A percentile compares a stretch with the other conserved stretches of the same genome.
These are phyloP conservation scores for Platygyra sinensis DNA, from an alignment of 64 coral and sea anemone species.

Conservation along the genomic window DNA sequence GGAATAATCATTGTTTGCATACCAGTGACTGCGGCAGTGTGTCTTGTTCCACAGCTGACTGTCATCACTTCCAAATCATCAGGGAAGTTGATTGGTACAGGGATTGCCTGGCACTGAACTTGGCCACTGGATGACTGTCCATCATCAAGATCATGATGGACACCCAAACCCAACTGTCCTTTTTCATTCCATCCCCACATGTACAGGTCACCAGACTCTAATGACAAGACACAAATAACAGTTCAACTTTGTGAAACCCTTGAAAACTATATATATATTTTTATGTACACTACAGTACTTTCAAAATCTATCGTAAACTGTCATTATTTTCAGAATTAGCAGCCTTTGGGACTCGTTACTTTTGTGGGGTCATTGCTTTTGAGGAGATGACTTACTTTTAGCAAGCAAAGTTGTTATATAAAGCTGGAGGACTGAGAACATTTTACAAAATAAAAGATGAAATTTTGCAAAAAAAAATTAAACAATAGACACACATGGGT, in stretches of 20 bases:
- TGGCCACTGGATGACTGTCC: slow-evolving; percentile 1
- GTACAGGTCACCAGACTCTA: slow-evolving; percentile 90
- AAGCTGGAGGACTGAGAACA: too few relatives aligned
- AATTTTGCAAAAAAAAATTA: too few relatives aligned
- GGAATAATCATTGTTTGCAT: neutral
- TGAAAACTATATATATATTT: neutral
- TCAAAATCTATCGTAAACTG: neutral
- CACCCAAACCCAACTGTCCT: slow-evolving; percentile 81
- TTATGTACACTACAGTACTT: too few relatives aligned
- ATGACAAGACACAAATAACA: neutral
- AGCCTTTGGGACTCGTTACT: too few relatives aligned
- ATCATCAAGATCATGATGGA: slow-evolving; percentile 10
- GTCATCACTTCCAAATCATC: slow-evolving; percentile 62
- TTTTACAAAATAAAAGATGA: too few relatives aligned
- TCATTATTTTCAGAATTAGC: too few relatives aligned
- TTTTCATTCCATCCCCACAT: slow-evolving; percentile 97
- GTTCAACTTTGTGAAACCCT: neutral
- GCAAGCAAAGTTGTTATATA: too few relatives aligned
- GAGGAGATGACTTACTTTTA: too few relatives aligned
- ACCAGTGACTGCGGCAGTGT: slow-evolving; percentile 81
- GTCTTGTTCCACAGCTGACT: slow-evolving; percentile 83
- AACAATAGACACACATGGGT: too few relatives aligned
- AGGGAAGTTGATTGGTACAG: slow-evolving; percentile 61
- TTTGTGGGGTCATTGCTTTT: too few relatives aligned
- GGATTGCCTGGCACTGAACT: slow-evolving; percentile 63